A percentile compares a stretch with the other conserved stretches of the same genome.
phyloP scores from a whole-genome alignment of 2,888 invertebrate species.

The Gisinianus flammeolus region DNA sequence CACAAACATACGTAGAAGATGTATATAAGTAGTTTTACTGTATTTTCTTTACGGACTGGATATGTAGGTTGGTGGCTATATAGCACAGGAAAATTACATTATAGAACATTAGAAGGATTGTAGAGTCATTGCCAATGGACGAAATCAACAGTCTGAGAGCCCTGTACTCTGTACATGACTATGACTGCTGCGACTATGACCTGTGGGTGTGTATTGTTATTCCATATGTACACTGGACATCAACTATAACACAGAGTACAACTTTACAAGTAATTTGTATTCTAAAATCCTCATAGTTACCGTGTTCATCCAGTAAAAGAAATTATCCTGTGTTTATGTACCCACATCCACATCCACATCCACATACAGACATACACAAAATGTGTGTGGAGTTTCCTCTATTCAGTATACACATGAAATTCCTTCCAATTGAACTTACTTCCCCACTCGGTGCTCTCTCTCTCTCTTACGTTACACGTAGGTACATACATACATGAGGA shows the following conservation, averaged over 20 bases:
- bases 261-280: neutral
- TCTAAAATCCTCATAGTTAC: neutral
- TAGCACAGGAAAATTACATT: too few relatives aligned
- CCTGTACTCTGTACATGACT: neutral
- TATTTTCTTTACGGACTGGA: too few relatives aligned
- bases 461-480: too few relatives aligned
- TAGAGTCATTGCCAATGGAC: neutral
- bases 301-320: neutral
- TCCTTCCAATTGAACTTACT: neutral
- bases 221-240: neutral
- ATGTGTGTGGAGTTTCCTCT: neutral
- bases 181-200: neutral
- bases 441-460: too few relatives aligned
- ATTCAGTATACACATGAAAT: neutral
- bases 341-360: too few relatives aligned
- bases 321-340: neutral
- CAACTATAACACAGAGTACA: neutral
- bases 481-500: too few relatives aligned
- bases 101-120: neutral
- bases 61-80: too few relatives aligned
- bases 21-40: too few relatives aligned
- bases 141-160: too few relatives aligned
- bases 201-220: constrained; percentile 10
- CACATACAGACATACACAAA: neutral
- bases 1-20: too few relatives aligned